Evolutionary conservation across 2,113 vertebrate species (phyloP).

Genomic region (Elaphurus davidianus): DNA sequence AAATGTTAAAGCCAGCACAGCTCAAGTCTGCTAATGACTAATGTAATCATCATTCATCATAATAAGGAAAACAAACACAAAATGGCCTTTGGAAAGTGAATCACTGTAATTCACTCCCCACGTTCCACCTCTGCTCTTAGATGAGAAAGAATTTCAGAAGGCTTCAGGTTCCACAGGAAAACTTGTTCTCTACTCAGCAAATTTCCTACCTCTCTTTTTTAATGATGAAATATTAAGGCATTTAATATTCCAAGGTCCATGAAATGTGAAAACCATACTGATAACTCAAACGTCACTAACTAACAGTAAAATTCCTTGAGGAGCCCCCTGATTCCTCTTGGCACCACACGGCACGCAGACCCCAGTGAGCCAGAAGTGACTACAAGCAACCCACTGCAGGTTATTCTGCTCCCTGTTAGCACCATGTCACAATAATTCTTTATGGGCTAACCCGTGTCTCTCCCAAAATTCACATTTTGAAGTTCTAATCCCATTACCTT

Average conservation of each 20-base stretch:
- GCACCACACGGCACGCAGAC: background rate
- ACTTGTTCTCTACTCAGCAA: background rate
- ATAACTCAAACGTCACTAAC: background rate
- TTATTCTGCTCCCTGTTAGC: background rate
- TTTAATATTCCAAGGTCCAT: background rate
- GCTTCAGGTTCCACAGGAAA: background rate
- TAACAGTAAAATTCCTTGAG: background rate
- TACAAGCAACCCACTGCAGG: background rate
- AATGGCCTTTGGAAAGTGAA: background rate
- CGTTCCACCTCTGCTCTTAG: background rate
- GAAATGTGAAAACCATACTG: slow-evolving; percentile 11
- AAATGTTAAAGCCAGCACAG: background rate
- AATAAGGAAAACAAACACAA: background rate
- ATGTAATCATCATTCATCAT: background rate
- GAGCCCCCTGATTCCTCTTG: background rate
- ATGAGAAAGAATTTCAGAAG: background rate
- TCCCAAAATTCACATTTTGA: background rate
- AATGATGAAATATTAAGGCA: background rate
- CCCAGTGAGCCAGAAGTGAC: background rate
- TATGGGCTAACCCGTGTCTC: background rate
- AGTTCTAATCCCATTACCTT: background rate
- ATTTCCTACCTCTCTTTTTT: background rate
- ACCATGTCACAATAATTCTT: background rate
- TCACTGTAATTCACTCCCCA: background rate
- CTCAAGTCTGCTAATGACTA: background rate